Evolutionary conservation across 2,113 vertebrate genomes (phyloP).

Genomic region (Nycticorax nycticorax): DNA sequence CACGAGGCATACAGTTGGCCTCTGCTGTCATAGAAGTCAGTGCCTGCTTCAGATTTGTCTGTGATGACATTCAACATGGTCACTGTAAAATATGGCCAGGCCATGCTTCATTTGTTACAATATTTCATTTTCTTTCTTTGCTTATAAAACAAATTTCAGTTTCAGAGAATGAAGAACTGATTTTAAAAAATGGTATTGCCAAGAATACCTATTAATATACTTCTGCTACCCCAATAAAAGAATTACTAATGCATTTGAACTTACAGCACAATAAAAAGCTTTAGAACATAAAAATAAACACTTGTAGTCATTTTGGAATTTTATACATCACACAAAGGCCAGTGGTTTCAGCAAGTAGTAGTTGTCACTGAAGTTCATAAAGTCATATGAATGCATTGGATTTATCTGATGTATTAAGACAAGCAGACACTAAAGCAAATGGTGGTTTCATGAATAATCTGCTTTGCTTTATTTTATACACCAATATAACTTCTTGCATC

Average conservation of each 20-base stretch:
- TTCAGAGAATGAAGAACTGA: background rate
- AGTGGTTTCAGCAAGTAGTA: background rate
- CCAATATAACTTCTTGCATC: background rate
- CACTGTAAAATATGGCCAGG: background rate
- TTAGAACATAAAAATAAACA: background rate
- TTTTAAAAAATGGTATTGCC: background rate
- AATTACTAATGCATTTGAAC: background rate
- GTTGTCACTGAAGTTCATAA: background rate
- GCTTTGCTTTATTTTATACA: background rate
- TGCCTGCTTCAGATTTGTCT: background rate
- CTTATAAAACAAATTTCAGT: background rate
- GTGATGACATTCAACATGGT: background rate
- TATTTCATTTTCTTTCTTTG: background rate
- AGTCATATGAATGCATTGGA: background rate
- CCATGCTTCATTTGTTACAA: background rate
- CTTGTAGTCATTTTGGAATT: background rate
- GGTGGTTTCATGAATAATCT: background rate
- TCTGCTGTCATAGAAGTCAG: conserved; percentile 45
- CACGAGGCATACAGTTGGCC: conserved; percentile 67
- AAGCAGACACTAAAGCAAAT: background rate
- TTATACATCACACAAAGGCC: background rate
- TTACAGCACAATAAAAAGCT: background rate
- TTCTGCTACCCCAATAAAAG: background rate
- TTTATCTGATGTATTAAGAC: background rate
- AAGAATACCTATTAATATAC: background rate